Percentiles rank a stretch among this genome's conserved stretches.
phyloP scores from a whole-genome alignment of 1,140 invertebrate species.

The Panagrolaimus sp. region DNA sequence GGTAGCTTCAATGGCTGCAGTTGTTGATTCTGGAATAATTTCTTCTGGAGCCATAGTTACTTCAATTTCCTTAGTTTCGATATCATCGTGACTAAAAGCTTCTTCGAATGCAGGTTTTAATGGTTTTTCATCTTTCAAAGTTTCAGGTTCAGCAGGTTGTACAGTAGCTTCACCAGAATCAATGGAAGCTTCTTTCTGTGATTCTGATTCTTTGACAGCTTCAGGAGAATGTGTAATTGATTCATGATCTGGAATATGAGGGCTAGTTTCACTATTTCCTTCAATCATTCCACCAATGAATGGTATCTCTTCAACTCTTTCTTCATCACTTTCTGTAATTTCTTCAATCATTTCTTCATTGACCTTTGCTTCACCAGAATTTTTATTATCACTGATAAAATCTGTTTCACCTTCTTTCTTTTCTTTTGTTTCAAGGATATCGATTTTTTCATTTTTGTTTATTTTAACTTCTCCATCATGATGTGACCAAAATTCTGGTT shows the following conservation, averaged over 20 bases:
- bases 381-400: no score
- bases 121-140: not conserved
- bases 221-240: not conserved
- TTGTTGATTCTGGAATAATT: not conserved
- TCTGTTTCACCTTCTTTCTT: no score
- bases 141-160: no score
- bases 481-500: constrained; percentile 8
- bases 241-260: not conserved
- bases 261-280: no score
- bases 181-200: not conserved
- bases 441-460: not conserved
- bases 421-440: no score
- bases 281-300: not conserved
- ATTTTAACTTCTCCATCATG: constrained; percentile 9
- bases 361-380: no score
- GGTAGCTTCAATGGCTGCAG: not conserved
- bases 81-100: not conserved
- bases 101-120: not conserved
- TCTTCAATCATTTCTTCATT: not conserved
- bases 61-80: not conserved
- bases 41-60: not conserved
- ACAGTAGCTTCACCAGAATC: not conserved
- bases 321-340: not conserved
- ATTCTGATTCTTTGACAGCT: not conserved
- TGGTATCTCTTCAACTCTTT: not conserved